phyloP scores from a whole-genome alignment of 2,888 invertebrate genomes.

The Lucinisca nassula region DNA sequence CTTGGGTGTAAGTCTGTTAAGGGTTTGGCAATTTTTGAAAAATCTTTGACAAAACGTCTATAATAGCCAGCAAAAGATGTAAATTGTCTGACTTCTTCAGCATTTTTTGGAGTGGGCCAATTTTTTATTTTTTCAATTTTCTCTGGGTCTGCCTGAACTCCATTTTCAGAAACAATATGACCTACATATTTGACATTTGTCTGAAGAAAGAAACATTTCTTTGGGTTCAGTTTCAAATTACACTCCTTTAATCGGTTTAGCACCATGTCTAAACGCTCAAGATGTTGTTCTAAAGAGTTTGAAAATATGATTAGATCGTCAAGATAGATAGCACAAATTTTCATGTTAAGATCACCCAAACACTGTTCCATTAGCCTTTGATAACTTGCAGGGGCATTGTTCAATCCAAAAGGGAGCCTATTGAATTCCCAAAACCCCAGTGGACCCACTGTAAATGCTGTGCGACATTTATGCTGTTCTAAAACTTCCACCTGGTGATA shows the following conservation, averaged over 20 bases:
- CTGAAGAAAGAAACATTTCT: slow-evolving; percentile 15
- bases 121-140: slow-evolving; percentile 48
- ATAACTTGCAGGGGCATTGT: slow-evolving; percentile 52
- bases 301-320: slow-evolving; percentile 69
- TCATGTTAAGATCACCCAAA: slow-evolving; percentile 36
- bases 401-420: slow-evolving; percentile 41
- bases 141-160: slow-evolving; percentile 55
- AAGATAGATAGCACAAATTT: slow-evolving; percentile 55
- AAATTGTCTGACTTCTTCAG: slow-evolving; percentile 40
- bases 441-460: neutral
- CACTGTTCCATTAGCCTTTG: slow-evolving; percentile 56
- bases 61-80: slow-evolving; percentile 55
- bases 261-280: slow-evolving; percentile 43
- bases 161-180: slow-evolving; percentile 41
- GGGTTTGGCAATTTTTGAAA: neutral
- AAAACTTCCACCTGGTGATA: slow-evolving; percentile 35
- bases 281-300: slow-evolving; percentile 43
- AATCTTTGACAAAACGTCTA: neutral
- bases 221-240: neutral
- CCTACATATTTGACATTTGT: slow-evolving; percentile 44
- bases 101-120: slow-evolving; percentile 49
- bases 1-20: neutral
- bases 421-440: slow-evolving; percentile 24
- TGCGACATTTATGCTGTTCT: slow-evolving; percentile 45
- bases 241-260: slow-evolving; percentile 29